Conservation (phyloP, 2,113 vertebrate species). For the Tiliqua scincoides region DNA sequence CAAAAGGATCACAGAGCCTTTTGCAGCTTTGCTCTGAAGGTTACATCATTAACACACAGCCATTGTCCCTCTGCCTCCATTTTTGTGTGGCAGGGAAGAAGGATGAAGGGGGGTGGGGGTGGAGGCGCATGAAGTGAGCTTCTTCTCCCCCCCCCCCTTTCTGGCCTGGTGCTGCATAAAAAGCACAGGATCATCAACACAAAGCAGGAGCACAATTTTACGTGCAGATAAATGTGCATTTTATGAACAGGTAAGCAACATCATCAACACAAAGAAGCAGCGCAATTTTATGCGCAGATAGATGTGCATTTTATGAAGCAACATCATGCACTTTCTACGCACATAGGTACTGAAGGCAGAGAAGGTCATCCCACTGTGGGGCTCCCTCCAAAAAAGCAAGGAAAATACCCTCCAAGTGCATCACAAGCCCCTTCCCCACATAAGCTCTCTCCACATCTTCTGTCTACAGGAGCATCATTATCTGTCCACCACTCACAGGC, state of each 20-base stretch:
- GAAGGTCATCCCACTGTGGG: background rate
- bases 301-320: background rate
- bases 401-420: background rate
- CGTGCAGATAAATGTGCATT: background rate
- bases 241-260: background rate
- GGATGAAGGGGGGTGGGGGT: too few species aligned
- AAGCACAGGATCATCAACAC: background rate
- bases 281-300: background rate
- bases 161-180: background rate
- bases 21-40: background rate
- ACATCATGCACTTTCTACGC: too few species aligned
- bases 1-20: background rate
- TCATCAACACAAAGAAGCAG: background rate
- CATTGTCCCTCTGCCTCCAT: background rate
- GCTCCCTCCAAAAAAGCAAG: background rate
- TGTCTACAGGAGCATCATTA: background rate
- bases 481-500: conserved; percentile 75
- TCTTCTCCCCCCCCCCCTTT: conserved; percentile 24
- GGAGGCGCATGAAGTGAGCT: background rate
- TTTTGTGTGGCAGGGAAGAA: background rate
- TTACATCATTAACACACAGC: background rate
- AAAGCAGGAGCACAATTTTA: background rate
- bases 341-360: background rate
- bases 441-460: background rate
- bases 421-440: background rate